phyloP scores from a whole-genome alignment of 1,140 invertebrate genomes.

The Diorhabda elongata region DNA sequence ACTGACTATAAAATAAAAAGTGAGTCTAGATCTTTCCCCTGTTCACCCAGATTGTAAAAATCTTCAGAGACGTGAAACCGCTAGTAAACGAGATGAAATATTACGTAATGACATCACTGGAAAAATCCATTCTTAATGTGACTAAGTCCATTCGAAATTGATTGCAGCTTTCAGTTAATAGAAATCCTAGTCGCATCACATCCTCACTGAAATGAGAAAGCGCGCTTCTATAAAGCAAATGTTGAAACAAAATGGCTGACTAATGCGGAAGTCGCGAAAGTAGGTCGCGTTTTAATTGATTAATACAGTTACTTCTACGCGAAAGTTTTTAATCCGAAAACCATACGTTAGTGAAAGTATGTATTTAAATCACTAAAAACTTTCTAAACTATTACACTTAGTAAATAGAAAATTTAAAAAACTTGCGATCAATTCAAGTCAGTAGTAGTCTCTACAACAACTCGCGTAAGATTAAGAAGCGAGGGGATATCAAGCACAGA shows the following conservation, averaged over 20 bases:
- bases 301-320: neutral
- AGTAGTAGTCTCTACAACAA: slow-evolving; percentile 22
- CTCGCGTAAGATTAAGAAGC: slow-evolving; percentile 30
- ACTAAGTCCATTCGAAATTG: too few species aligned
- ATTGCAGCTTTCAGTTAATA: too few species aligned
- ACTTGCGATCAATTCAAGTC: neutral
- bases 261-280: slow-evolving; percentile 18
- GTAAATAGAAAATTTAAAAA: neutral
- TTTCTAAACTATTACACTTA: neutral
- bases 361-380: neutral
- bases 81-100: neutral
- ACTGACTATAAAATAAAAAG: slow-evolving; percentile 39
- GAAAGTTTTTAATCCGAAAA: neutral
- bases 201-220: slow-evolving; percentile 3
- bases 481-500: slow-evolving; percentile 22
- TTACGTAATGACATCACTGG: slow-evolving; percentile 1
- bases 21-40: slow-evolving; percentile 41
- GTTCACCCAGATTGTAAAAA: slow-evolving; percentile 34
- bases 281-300: slow-evolving; percentile 8
- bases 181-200: neutral
- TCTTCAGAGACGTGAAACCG: neutral
- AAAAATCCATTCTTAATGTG: neutral
- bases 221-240: neutral
- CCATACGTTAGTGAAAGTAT: neutral
- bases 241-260: slow-evolving; percentile 14